A percentile compares a stretch with the other conserved stretches of the same genome.
phyloP scores from a whole-genome alignment of 2,113 vertebrate species.

The Empidonax alnorum region DNA sequence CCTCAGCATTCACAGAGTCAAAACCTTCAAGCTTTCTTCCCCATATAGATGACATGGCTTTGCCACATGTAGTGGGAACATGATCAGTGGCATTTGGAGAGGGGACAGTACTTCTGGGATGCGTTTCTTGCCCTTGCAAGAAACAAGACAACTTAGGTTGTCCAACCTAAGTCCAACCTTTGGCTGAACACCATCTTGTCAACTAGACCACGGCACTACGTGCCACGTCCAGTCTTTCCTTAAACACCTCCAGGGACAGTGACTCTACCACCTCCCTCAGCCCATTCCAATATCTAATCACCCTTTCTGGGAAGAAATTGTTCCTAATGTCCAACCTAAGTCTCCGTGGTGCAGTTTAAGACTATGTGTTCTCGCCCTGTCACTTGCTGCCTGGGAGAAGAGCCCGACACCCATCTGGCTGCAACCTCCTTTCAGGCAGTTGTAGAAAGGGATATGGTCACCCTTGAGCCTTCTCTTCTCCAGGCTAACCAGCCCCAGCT shows the following conservation, averaged over 20 bases:
- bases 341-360: neutral
- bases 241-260: neutral
- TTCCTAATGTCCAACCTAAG: neutral
- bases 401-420: accelerated
- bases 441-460: neutral
- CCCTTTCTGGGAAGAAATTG: neutral
- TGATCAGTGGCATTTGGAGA: neutral
- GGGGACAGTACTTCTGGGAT: neutral
- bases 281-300: neutral
- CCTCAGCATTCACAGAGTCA: neutral
- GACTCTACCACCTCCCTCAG: neutral
- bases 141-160: too few relatives aligned
- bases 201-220: neutral
- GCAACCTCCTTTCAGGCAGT: neutral
- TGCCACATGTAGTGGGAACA: accelerated
- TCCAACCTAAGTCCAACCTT: neutral
- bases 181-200: accelerated
- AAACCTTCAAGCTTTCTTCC: neutral
- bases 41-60: accelerated
- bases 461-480: neutral
- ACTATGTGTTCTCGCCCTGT: accelerated
- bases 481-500: neutral
- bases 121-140: neutral
- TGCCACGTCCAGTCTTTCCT: neutral
- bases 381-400: accelerated